Conservation (phyloP, 2,888 invertebrate species). For the Agrotis puta region DNA sequence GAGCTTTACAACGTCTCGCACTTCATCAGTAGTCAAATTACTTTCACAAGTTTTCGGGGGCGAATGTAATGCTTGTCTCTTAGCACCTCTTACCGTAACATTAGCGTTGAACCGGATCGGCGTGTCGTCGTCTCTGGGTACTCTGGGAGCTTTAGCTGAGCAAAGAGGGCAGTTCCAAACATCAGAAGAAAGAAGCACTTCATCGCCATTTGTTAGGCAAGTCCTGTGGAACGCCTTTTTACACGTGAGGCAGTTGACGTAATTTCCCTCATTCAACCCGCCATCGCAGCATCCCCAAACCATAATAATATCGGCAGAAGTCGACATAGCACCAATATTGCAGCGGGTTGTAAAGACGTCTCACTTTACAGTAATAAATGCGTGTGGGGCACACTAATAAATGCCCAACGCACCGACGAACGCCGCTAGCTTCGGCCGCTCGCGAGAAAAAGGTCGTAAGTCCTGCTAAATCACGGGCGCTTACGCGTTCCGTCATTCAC, state of each 20-base stretch:
- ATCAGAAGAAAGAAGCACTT: neutral
- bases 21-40: neutral
- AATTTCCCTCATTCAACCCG: slow-evolving; percentile 6
- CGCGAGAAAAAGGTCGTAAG: no score
- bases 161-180: neutral
- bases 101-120: neutral
- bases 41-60: neutral
- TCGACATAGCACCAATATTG: neutral
- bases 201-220: neutral
- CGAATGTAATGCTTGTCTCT: slow-evolving; percentile 10
- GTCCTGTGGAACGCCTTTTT: neutral
- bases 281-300: neutral
- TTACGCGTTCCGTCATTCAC: no score
- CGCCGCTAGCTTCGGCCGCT: no score
- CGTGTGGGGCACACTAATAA: neutral
- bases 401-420: no score
- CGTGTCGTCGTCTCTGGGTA: neutral
- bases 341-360: no score
- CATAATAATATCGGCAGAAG: neutral
- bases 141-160: neutral
- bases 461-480: no score
- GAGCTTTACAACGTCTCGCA: neutral
- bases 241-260: neutral
- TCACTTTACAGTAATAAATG: neutral
- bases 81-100: slow-evolving; percentile 4